phyloP scores from a whole-genome alignment of 2,113 vertebrate genomes.

The Rhinolophus ferrumequinum region DNA sequence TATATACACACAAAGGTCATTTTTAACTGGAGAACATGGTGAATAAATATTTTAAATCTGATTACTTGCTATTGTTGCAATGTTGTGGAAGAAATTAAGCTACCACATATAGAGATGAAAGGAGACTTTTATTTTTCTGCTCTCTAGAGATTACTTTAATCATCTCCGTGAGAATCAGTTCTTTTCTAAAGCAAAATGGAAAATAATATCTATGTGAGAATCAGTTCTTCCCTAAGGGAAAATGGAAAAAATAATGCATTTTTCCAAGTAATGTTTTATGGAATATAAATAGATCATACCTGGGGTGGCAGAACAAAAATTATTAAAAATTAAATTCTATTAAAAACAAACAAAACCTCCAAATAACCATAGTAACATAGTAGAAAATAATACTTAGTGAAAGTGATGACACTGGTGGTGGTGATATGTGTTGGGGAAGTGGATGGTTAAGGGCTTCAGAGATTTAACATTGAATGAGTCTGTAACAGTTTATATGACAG shows the following conservation, averaged over 20 bases:
- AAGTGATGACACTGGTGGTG: background rate
- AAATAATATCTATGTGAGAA: background rate
- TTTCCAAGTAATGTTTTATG: background rate
- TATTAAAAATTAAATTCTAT: background rate
- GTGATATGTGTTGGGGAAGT: background rate
- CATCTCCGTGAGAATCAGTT: background rate
- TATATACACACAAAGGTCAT: background rate
- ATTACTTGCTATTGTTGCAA: background rate
- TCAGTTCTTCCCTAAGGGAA: background rate
- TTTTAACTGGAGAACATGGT: background rate
- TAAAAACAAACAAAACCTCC: background rate
- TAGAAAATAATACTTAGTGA: background rate
- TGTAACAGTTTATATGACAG: background rate
- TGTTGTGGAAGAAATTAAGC: background rate
- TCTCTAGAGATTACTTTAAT: background rate
- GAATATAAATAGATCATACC: background rate
- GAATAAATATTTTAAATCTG: background rate
- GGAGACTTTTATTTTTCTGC: background rate
- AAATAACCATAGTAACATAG: background rate
- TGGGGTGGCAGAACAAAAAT: background rate
- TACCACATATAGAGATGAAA: background rate
- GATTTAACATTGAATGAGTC: background rate
- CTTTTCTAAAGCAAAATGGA: background rate
- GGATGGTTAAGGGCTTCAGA: background rate
- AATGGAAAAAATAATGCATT: background rate